phyloP scores from a whole-genome alignment of 2,797 vertebrate species.

The Phoeniculus purpureus region DNA sequence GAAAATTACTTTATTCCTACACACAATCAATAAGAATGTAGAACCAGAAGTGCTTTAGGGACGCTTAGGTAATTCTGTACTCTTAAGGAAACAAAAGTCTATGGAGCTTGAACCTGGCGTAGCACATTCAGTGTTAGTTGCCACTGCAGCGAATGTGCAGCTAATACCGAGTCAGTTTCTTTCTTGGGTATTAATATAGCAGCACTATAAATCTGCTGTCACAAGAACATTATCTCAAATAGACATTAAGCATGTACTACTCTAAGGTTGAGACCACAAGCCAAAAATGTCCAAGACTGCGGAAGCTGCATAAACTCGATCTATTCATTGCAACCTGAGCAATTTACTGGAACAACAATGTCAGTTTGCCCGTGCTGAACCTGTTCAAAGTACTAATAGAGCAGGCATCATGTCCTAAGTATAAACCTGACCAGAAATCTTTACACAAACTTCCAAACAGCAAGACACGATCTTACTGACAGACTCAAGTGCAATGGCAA shows the following conservation, averaged over 20 bases:
- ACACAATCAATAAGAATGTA: not conserved
- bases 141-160: not conserved
- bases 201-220: not conserved
- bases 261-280: not conserved
- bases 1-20: not conserved
- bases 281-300: not conserved
- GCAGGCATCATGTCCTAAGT: not conserved
- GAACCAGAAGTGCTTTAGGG: not conserved
- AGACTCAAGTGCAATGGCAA: not conserved
- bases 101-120: not conserved
- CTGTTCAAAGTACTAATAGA: not conserved
- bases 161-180: accelerated
- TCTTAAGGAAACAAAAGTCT: not conserved
- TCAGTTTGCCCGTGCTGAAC: not conserved
- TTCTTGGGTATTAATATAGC: not conserved
- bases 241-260: not conserved
- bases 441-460: not conserved
- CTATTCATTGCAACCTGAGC: not conserved
- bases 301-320: not conserved
- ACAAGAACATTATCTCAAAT: not conserved
- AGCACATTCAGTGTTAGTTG: not conserved
- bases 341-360: not conserved
- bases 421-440: not conserved
- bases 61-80: not conserved
- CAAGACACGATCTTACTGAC: not conserved